These are phyloP conservation scores for Anhinga rufa DNA, from an alignment of 2,113 vertebrate species.

Conservation along the genomic window DNA sequence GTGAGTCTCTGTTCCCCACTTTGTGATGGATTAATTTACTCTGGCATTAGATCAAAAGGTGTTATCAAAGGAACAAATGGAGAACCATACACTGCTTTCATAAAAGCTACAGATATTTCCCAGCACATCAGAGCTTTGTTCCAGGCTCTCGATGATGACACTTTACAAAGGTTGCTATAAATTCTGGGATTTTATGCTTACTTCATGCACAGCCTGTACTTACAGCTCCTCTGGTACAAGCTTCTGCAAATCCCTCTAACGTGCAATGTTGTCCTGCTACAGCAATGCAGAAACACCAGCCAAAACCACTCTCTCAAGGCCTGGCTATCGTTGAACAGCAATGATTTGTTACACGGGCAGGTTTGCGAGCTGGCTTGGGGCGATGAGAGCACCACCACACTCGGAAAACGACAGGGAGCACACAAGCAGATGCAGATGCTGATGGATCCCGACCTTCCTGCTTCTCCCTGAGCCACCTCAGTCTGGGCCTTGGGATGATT, in stretches of 20 bases:
- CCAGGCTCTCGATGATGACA: background rate
- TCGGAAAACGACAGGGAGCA: accelerated
- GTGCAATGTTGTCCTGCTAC: background rate
- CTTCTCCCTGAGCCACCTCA: background rate
- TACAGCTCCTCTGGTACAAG: background rate
- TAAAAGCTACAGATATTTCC: background rate
- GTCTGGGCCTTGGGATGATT: background rate
- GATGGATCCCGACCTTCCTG: background rate
- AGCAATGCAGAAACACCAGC: background rate
- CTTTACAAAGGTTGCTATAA: background rate
- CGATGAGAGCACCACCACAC: accelerated
- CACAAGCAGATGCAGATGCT: accelerated
- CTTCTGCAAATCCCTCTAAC: background rate
- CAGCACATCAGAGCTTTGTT: background rate
- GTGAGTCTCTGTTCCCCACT: background rate
- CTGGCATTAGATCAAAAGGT: background rate
- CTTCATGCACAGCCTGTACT: background rate
- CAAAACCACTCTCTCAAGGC: background rate
- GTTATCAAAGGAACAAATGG: background rate
- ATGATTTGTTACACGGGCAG: accelerated
- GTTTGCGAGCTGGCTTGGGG: background rate
- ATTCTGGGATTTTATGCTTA: background rate
- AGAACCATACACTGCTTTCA: background rate
- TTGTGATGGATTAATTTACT: background rate
- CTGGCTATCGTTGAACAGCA: background rate